Evolutionary conservation across 2,888 invertebrate genomes (phyloP).

Genomic region (Andrena chrysosceles): DNA sequence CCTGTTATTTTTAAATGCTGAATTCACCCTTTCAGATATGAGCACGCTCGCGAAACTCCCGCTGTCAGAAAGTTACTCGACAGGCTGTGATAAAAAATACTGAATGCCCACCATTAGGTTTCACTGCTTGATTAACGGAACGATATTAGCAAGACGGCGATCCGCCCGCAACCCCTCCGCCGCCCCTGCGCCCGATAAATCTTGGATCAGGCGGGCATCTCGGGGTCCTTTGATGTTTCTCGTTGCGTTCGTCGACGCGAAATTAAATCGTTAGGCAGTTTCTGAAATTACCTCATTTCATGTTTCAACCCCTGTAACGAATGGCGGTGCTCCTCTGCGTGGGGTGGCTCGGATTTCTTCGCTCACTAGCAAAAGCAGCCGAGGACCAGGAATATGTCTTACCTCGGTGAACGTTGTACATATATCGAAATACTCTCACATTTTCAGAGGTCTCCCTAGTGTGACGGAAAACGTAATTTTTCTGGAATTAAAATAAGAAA

Average conservation of each 20-base stretch:
- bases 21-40: neutral
- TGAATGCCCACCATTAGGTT: neutral
- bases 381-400: neutral
- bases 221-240: neutral
- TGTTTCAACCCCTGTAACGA: neutral
- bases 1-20: neutral
- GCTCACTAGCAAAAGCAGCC: neutral
- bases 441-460: too few relatives aligned
- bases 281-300: constrained; percentile 14
- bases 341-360: neutral
- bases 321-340: neutral
- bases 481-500: too few relatives aligned
- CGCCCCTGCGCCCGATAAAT: constrained; percentile 2
- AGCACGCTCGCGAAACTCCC: neutral
- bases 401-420: neutral
- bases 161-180: neutral
- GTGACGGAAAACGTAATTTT: too few relatives aligned
- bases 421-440: neutral
- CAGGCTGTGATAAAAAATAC: neutral
- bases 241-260: constrained; percentile 1
- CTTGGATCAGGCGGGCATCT: constrained; percentile 18
- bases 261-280: constrained; percentile 21
- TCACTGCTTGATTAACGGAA: constrained; percentile 20
- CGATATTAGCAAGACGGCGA: constrained; percentile 1
- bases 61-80: neutral